Conservation (phyloP, 2,888 invertebrate species). For the Sturmia bella region DNA sequence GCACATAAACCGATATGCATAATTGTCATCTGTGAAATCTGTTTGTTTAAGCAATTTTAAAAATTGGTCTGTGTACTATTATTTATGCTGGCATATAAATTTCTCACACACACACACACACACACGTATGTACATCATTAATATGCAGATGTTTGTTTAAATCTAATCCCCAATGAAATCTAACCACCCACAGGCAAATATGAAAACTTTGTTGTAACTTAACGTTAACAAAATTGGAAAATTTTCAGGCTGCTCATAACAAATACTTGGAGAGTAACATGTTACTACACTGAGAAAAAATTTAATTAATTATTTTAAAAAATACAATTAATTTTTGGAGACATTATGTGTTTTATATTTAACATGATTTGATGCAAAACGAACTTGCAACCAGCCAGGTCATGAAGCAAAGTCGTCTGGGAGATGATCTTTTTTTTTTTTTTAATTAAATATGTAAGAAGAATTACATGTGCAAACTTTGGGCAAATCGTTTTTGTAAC, state of each 20-base stretch:
- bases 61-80: slow-evolving; percentile 9
- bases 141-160: background rate
- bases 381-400: too few relatives aligned
- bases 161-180: background rate
- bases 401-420: too few relatives aligned
- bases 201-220: slow-evolving; percentile 7
- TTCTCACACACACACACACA: background rate
- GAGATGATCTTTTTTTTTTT: too few relatives aligned
- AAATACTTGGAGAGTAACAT: background rate
- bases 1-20: background rate
- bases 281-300: too few relatives aligned
- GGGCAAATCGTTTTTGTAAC: too few relatives aligned
- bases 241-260: background rate
- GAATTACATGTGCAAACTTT: too few relatives aligned
- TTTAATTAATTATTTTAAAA: too few relatives aligned
- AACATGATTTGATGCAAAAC: too few relatives aligned
- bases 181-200: background rate
- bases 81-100: background rate
- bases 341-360: too few relatives aligned
- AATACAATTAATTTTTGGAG: too few relatives aligned
- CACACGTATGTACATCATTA: too few relatives aligned
- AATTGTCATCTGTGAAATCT: background rate
- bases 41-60: slow-evolving; percentile 11
- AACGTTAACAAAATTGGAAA: background rate
- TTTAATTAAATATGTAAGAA: too few relatives aligned